Evolutionary conservation across 2,797 vertebrate species (phyloP).

Genomic region (Chromobotia macracanthus): DNA sequence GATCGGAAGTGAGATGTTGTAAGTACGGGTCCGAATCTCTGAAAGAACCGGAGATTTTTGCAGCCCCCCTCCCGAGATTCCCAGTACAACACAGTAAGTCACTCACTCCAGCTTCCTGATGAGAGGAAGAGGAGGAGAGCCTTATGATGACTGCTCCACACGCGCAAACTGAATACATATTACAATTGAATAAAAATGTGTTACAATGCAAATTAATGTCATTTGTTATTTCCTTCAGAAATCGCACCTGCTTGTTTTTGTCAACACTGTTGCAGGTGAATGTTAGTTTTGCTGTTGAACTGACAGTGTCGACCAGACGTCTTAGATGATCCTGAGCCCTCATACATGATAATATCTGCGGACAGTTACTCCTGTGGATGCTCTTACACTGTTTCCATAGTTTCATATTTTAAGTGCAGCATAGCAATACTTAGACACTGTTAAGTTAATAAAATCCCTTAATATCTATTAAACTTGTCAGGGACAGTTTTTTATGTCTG

Average conservation of each 20-base stretch:
- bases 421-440: constrained; percentile 20
- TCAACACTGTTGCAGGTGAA: not conserved
- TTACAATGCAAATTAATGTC: too few species aligned
- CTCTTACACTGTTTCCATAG: not conserved
- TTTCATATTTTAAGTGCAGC: not conserved
- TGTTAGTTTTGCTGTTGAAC: not conserved
- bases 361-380: not conserved
- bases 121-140: constrained; percentile 61
- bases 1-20: constrained; percentile 56
- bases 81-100: constrained; percentile 76
- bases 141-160: not conserved
- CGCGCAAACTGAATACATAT: not conserved
- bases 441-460: not conserved
- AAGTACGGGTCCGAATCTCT: constrained; percentile 64
- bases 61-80: constrained; percentile 71
- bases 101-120: constrained; percentile 72
- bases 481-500: constrained; percentile 17
- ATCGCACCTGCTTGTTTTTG: not conserved
- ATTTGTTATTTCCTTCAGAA: too few species aligned
- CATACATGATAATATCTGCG: not conserved
- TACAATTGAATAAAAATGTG: too few species aligned
- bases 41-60: constrained; percentile 65
- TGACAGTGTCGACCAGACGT: not conserved
- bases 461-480: not conserved
- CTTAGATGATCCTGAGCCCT: not conserved